Evolutionary conservation across 2,113 vertebrate species (phyloP).

Genomic region (Nothocercus nigrocapillus): DNA sequence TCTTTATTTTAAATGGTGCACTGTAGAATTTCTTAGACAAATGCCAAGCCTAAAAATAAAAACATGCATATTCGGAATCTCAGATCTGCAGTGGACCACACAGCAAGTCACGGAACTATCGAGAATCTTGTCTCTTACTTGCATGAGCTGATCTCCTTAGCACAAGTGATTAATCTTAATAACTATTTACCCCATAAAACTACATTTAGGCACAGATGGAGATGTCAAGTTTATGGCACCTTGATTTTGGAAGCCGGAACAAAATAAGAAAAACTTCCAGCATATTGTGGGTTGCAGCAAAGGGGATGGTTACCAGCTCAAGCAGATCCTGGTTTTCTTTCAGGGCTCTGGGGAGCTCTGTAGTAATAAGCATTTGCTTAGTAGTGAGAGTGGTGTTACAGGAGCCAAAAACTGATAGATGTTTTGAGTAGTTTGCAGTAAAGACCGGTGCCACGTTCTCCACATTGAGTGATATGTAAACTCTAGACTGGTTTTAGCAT

Average conservation of each 20-base stretch:
- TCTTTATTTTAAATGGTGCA: background rate
- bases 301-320: background rate
- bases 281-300: background rate
- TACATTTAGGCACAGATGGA: background rate
- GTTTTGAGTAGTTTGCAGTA: background rate
- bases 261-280: background rate
- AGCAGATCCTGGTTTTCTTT: background rate
- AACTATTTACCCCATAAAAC: background rate
- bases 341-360: background rate
- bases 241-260: background rate
- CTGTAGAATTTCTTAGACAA: background rate
- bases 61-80: background rate
- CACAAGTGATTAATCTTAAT: background rate
- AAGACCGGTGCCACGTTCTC: background rate
- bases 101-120: accelerated
- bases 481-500: background rate
- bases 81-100: background rate
- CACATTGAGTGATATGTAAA: background rate
- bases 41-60: background rate
- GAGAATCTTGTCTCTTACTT: background rate
- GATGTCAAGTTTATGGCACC: background rate
- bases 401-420: background rate
- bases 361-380: background rate
- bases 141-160: background rate
- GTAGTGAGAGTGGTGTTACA: background rate